These are phyloP conservation scores for Chiloscyllium plagiosum DNA, from an alignment of 2,113 vertebrate genomes.

Conservation along the genomic window DNA sequence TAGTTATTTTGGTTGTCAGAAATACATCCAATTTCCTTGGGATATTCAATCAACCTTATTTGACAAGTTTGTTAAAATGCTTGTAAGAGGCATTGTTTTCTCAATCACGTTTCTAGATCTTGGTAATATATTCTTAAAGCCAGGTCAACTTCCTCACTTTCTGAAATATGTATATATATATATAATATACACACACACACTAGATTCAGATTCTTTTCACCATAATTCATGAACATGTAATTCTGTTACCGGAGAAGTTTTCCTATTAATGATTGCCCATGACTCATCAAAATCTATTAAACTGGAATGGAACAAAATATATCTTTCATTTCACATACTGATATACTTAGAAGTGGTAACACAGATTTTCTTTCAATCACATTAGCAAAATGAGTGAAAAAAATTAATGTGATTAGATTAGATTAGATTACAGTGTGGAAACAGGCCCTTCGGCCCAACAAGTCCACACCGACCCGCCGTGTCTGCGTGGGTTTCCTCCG, in stretches of 20 bases:
- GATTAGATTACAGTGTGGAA: no score
- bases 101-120: not conserved
- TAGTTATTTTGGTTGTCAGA: no score
- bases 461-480: no score
- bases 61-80: no score
- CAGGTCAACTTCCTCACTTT: not conserved
- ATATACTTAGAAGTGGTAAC: not conserved
- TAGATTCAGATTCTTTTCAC: no score
- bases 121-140: not conserved
- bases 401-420: no score
- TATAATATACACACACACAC: not conserved
- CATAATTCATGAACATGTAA: not conserved
- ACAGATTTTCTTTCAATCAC: not conserved
- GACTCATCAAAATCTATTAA: not conserved
- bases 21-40: no score
- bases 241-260: not conserved
- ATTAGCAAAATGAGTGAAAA: no score
- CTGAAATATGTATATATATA: not conserved
- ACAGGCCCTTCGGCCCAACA: no score
- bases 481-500: no score
- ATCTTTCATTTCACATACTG: not conserved
- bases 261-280: not conserved
- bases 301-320: not conserved
- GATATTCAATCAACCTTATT: no score
- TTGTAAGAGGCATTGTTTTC: not conserved